Evolutionary conservation across 35 echinoderm and acorn worm genomes (phyloP), one percentile per base, ranked within the genome.

Genomic region (Hemicentrotus pulcherrimus): DNA sequence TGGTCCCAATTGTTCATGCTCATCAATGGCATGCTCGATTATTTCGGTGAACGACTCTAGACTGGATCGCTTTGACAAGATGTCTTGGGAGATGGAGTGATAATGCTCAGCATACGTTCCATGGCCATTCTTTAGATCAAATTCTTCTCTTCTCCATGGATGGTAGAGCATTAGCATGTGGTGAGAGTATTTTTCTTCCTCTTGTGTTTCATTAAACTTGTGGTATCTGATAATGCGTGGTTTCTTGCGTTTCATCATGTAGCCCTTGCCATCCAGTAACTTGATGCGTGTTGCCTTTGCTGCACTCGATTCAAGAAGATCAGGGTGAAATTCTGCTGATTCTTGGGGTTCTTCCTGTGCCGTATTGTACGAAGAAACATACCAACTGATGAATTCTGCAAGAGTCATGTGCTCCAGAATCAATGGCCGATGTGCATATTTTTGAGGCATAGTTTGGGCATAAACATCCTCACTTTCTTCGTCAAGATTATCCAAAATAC

Each of bases 1-100:
- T 31, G 92, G 94, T 6, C 96, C 96, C 30, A 22, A 28, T 48
- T 94, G 52, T 46, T 86, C 47, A 0, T 65, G 6, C 9, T 94
- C 31, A 35, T 95, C 11, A 28, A 86, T 31, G 46, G 96, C 96
- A 86, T 97, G 61, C 47, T 97, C 89, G 15, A 97, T 88, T 55
- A 92, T 86, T 31, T 58, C n/a, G 30, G 14, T 35, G 94, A 86
- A 28, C 13, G 78, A 91, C 86, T 94, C 78, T n/a, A 96, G 45
- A 11, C 8, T 4, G 4, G 59, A 16, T 48, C 30, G 78, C 15
- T 35, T 94, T 55, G 32, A 41, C 31, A 47, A 5, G 5, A 47
- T 48, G 12, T 47, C 47, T 31, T 60, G 11, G 12, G 47, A 88
- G 47, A 47, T 85, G 46, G 10, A 41, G 91, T 9, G 55, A 18